A percentile compares a stretch with the other conserved stretches of the same genome.
Conservation (phyloP, 1,140 invertebrate species). For the Sogatella furcifera region DNA sequence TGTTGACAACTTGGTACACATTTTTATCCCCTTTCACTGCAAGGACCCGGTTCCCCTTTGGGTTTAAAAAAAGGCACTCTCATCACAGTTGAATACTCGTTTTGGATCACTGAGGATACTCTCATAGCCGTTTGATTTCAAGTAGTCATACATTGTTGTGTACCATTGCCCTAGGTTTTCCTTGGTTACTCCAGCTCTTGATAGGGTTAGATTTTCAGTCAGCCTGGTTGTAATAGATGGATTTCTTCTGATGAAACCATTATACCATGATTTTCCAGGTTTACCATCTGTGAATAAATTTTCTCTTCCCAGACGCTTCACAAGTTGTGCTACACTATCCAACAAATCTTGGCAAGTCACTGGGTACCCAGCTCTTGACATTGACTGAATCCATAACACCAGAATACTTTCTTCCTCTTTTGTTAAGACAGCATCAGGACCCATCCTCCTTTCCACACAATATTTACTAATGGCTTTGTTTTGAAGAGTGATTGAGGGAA, state of each 20-base stretch:
- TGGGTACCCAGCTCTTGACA: too few relatives aligned
- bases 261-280: slow-evolving; percentile 29
- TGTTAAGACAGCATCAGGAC: too few relatives aligned
- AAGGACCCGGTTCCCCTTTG: too few relatives aligned
- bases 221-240: neutral
- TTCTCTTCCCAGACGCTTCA: too few relatives aligned
- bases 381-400: too few relatives aligned
- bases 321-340: too few relatives aligned
- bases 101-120: slow-evolving; percentile 18
- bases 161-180: slow-evolving; percentile 27
- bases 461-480: too few relatives aligned
- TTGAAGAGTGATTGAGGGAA: too few relatives aligned
- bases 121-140: slow-evolving; percentile 8
- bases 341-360: too few relatives aligned
- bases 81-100: slow-evolving; percentile 17
- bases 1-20: slow-evolving; percentile 10
- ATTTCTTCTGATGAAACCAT: slow-evolving; percentile 19
- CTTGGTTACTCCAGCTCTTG: slow-evolving; percentile 23
- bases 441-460: too few relatives aligned
- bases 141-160: slow-evolving; percentile 22
- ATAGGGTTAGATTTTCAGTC: slow-evolving; percentile 23
- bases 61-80: too few relatives aligned
- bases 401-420: too few relatives aligned
- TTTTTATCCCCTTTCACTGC: slow-evolving; percentile 10
- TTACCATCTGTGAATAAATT: slow-evolving; percentile 21